Evolutionary conservation across 1,140 invertebrate genomes (phyloP).

Genomic region (Dufourea novaeangliae): DNA sequence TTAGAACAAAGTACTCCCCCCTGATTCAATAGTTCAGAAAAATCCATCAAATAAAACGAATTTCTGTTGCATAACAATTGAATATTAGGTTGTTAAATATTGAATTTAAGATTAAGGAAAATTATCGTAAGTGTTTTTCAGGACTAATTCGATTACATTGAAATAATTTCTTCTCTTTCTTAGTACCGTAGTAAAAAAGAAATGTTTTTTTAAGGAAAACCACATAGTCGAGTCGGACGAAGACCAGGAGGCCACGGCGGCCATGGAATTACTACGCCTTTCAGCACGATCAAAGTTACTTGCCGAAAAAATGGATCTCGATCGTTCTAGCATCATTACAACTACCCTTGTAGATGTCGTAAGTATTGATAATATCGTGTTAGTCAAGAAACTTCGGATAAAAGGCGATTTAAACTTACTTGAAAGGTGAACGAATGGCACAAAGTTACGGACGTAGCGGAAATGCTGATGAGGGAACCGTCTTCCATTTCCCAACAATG

Average conservation of each 20-base stretch:
- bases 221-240: accelerated
- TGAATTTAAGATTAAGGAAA: too few relatives aligned
- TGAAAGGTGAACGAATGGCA: slow-evolving; percentile 74
- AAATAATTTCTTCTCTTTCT: too few relatives aligned
- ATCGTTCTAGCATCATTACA: slow-evolving; percentile 70
- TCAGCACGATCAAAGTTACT: neutral
- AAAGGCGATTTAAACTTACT: neutral
- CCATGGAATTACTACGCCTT: slow-evolving; percentile 3
- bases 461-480: slow-evolving; percentile 69
- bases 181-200: neutral
- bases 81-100: too few relatives aligned
- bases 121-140: too few relatives aligned
- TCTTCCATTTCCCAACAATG: slow-evolving; percentile 60
- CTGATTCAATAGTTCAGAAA: too few relatives aligned
- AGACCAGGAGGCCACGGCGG: neutral
- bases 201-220: neutral
- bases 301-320: slow-evolving; percentile 51
- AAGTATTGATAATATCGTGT: slow-evolving; percentile 35
- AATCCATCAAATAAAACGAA: too few relatives aligned
- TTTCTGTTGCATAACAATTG: too few relatives aligned
- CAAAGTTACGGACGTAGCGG: slow-evolving; percentile 72
- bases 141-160: too few relatives aligned
- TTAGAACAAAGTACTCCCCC: too few relatives aligned
- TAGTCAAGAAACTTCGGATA: neutral
- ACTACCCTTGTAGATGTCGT: slow-evolving; percentile 73